Conservation (phyloP, 2,888 invertebrate species). For the Tachystola acroxantha region DNA sequence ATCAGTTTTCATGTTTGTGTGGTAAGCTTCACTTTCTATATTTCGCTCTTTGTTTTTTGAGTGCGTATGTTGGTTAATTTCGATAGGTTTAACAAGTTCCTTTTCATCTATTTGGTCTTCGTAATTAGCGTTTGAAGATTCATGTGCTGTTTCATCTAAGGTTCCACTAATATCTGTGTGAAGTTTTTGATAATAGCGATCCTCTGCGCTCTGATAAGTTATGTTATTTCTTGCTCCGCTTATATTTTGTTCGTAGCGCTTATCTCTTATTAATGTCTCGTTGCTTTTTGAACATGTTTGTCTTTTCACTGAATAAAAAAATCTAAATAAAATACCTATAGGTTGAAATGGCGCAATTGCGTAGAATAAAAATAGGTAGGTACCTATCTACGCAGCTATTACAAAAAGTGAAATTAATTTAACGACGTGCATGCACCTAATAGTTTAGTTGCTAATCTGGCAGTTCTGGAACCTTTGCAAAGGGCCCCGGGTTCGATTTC, state of each 20-base stretch:
- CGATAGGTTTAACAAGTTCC: background rate
- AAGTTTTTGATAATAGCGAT: conserved; percentile 14
- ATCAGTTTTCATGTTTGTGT: background rate
- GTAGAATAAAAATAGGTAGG: too few relatives aligned
- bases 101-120: background rate
- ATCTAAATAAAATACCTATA: background rate
- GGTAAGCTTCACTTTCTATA: background rate
- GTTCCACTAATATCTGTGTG: conserved; percentile 9
- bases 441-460: too few relatives aligned
- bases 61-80: background rate
- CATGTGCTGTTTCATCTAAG: conserved; percentile 12
- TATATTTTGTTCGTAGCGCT: conserved; percentile 38
- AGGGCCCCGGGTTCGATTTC: too few relatives aligned
- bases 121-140: background rate
- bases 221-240: conserved; percentile 24
- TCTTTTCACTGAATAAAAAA: conserved; percentile 15
- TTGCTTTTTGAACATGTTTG: conserved; percentile 14
- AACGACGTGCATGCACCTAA: too few relatives aligned
- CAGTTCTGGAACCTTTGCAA: too few relatives aligned
- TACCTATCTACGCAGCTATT: conserved; percentile 1
- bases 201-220: conserved; percentile 16
- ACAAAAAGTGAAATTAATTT: conserved; percentile 13
- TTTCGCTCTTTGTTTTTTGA: background rate
- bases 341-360: too few relatives aligned
- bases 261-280: conserved; percentile 24